phyloP scores from a whole-genome alignment of 2,888 invertebrate species.

The Erpobdella octoculata region DNA sequence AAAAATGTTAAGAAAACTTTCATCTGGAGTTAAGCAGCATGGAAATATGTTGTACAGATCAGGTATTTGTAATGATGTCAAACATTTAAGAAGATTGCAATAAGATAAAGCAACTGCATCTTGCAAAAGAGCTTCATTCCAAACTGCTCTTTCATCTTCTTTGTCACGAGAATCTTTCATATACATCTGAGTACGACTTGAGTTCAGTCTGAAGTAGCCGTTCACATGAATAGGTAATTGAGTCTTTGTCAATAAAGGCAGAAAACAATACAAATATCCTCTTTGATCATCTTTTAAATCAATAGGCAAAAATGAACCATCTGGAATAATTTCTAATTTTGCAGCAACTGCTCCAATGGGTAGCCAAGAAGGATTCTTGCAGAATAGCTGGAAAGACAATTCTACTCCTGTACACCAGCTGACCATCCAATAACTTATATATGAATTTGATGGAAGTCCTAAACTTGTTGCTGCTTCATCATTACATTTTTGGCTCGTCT shows the following conservation, averaged over 20 bases:
- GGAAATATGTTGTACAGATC: slow-evolving; percentile 14
- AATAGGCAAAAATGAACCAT: neutral
- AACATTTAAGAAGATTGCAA: slow-evolving; percentile 34
- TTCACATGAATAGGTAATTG: slow-evolving; percentile 43
- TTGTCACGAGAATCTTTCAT: slow-evolving; percentile 41
- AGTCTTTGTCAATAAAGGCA: slow-evolving; percentile 43
- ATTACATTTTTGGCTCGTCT: too few species aligned
- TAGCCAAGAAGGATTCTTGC: neutral
- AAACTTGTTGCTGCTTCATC: too few species aligned
- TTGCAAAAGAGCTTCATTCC: slow-evolving; percentile 39
- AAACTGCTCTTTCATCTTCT: slow-evolving; percentile 34
- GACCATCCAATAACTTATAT: neutral
- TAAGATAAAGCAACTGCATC: slow-evolving; percentile 37
- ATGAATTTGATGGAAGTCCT: too few species aligned
- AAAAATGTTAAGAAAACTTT: neutral
- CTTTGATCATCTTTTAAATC: neutral
- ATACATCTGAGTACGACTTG: slow-evolving; percentile 41
- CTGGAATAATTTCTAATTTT: neutral
- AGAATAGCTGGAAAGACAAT: neutral
- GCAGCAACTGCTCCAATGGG: slow-evolving; percentile 27
- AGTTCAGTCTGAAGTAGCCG: slow-evolving; percentile 43
- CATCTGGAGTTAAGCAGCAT: neutral
- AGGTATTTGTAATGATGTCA: slow-evolving; percentile 20
- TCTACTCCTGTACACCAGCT: slow-evolving; percentile 3
- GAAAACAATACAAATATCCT: slow-evolving; percentile 39